Evolutionary conservation across 2,888 invertebrate genomes (phyloP), one percentile per base, ranked within the genome.

Genomic region (Nemapogon koenigi): DNA sequence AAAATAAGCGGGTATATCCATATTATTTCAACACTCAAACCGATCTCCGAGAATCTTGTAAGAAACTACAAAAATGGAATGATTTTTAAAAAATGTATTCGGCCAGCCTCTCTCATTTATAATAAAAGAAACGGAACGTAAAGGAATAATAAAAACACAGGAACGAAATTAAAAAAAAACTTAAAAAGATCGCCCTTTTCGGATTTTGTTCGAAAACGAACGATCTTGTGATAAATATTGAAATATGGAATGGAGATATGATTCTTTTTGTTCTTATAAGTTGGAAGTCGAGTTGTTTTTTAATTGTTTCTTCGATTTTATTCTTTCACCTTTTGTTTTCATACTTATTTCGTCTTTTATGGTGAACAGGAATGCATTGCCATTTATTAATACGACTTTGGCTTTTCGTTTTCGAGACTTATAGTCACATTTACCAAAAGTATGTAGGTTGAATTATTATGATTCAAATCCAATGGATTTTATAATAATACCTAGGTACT

Each of bases 201-300:
- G 63, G 62, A 63, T 72, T 73, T 72, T 62, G 68, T 69, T 69
- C 68, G 65, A 64, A 76, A 73, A 75, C 62, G 67, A 62, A 65
- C 62, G 73, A 72, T 76, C 65, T 55, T 49, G 67, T 63, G 75
- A 75, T 76, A 76, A 76, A 75, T 75, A 70, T 73, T 76, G 71
- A 73, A 75, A 71, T 76, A 73, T 73, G 69, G 70, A 67, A 66
- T 65, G 65, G 64, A 66, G 69, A 70, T 67, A 54, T 59, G 61
- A 62, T 66, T 55, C 54, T 59, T 68, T 67, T 62, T 65, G 52
- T 61, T 62, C 55, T 46, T 53, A 46, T 54, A 52, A 43, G 42
- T 17, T n/a, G n/a, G n/a, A 8, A n/a, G 16, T 27, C 28, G 11
- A 26, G 18, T 41, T 22, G 26, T 41, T 37, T 39, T 40, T 38